phyloP scores from a whole-genome alignment of 2,797 vertebrate species.

The Pempheris klunzingeri region DNA sequence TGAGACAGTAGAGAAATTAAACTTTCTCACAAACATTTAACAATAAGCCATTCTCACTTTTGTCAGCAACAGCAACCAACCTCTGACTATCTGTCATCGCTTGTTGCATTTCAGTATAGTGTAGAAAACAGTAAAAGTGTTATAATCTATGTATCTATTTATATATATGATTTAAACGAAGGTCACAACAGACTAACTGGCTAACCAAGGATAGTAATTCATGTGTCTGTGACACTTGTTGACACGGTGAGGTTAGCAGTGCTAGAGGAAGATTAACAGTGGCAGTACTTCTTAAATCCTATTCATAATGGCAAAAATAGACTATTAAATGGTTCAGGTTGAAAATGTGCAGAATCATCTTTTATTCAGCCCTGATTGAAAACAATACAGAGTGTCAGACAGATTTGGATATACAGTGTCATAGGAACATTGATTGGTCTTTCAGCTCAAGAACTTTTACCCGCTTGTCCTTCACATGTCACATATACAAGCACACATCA shows the following conservation, averaged over 20 bases:
- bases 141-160: not conserved
- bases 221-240: not conserved
- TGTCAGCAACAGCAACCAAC: not conserved
- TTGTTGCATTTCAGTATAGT: not conserved
- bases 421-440: not conserved
- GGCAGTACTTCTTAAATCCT: not conserved
- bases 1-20: not conserved
- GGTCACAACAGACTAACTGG: not conserved
- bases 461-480: not conserved
- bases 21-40: not conserved
- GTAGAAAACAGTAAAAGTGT: not conserved
- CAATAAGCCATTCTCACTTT: not conserved
- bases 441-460: not conserved
- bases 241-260: not conserved
- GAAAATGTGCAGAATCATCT: not conserved
- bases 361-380: not conserved
- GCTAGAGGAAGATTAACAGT: not conserved
- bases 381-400: not conserved
- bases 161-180: not conserved
- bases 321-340: not conserved
- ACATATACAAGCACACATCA: conserved; percentile 5
- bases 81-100: not conserved
- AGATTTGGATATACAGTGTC: not conserved
- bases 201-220: not conserved
- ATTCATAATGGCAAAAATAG: not conserved